phyloP scores from a whole-genome alignment of 2,113 vertebrate species.

The Gobio gobio region DNA sequence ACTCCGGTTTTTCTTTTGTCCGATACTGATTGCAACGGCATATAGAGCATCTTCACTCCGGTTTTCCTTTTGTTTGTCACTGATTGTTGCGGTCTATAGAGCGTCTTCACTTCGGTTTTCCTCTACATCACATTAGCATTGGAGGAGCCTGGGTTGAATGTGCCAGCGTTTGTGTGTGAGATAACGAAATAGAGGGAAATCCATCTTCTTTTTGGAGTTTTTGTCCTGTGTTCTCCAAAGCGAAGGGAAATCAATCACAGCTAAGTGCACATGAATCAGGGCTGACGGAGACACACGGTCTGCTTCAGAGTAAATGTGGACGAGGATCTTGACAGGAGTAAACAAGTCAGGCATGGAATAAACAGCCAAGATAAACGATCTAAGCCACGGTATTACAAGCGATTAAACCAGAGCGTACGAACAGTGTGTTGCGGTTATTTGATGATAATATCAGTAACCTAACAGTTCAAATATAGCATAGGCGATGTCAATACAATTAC shows the following conservation, averaged over 20 bases:
- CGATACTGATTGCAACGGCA: no score
- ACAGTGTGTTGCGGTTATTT: neutral
- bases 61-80: no score
- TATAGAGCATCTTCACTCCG: no score
- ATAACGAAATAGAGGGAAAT: conserved; percentile 54
- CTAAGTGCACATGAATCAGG: neutral
- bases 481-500: no score
- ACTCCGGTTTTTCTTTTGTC: no score
- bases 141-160: neutral
- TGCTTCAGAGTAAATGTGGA: conserved; percentile 18
- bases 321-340: conserved; percentile 11
- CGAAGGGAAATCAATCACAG: conserved; percentile 18
- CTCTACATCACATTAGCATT: neutral
- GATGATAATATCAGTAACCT: neutral
- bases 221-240: neutral
- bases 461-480: neutral
- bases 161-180: neutral
- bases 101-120: no score
- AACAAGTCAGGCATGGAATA: neutral
- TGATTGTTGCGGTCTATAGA: no score
- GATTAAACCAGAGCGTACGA: no score
- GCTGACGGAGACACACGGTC: neutral
- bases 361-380: neutral
- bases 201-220: conserved; percentile 23
- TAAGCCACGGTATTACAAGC: neutral